Percentiles rank a stretch among this genome's conserved stretches.
These are phyloP conservation scores for Nannospalax galili DNA, from an alignment of 2,113 vertebrate genomes.

Conservation along the genomic window DNA sequence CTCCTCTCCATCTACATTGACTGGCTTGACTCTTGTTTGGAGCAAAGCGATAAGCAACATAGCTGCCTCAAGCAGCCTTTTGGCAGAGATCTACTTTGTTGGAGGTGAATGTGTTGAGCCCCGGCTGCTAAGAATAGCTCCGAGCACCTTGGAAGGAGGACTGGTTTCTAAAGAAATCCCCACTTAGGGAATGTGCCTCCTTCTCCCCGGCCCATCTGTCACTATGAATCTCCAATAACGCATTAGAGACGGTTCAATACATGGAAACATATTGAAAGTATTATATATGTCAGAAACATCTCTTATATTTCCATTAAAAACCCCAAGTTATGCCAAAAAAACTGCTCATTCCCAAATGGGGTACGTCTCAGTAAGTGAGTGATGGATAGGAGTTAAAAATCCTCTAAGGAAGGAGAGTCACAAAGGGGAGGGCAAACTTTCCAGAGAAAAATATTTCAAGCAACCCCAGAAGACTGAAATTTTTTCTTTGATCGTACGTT, in stretches of 20 bases:
- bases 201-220: slow-evolving; percentile 66
- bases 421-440: slow-evolving; percentile 22
- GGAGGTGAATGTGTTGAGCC: slow-evolving; percentile 67
- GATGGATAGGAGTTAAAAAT: slow-evolving; percentile 50
- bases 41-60: slow-evolving; percentile 58
- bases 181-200: slow-evolving; percentile 9
- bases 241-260: slow-evolving; percentile 41
- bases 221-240: slow-evolving; percentile 36
- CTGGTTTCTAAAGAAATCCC: slow-evolving; percentile 69
- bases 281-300: slow-evolving; percentile 64
- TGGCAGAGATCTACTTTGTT: slow-evolving; percentile 55
- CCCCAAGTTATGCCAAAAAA: slow-evolving; percentile 56
- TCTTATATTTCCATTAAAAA: slow-evolving; percentile 63
- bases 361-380: slow-evolving; percentile 54
- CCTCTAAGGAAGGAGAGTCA: slow-evolving; percentile 40
- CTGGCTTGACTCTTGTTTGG: slow-evolving; percentile 46
- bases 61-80: slow-evolving; percentile 47
- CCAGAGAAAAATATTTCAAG: neutral
- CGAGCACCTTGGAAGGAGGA: slow-evolving; percentile 49
- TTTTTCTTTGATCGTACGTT: neutral
- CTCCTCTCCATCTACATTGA: neutral
- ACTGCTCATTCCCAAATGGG: slow-evolving; percentile 57
- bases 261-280: slow-evolving; percentile 70
- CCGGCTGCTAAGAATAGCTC: slow-evolving; percentile 65
- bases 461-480: neutral